Evolutionary conservation across 2,797 vertebrate species (phyloP).

Genomic region (Lepus oiostolus): DNA sequence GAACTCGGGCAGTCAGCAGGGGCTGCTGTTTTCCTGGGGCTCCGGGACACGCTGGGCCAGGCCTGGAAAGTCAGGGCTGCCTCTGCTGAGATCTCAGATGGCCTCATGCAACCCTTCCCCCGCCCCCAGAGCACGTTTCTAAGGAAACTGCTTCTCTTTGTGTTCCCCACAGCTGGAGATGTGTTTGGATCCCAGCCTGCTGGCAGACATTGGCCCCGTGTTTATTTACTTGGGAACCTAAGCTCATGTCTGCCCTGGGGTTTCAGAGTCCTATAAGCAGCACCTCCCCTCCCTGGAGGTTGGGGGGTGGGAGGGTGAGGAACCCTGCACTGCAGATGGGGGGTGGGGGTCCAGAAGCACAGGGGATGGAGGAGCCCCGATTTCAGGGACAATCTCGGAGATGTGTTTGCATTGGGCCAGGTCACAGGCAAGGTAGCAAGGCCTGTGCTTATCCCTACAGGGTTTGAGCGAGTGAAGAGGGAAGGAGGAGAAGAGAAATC

Average conservation of each 20-base stretch:
- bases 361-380: neutral
- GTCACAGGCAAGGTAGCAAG: neutral
- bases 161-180: constrained; percentile 72
- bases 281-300: no score
- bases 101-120: constrained; percentile 10
- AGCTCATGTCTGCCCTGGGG: neutral
- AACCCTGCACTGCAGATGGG: neutral
- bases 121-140: neutral
- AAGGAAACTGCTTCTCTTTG: constrained; percentile 61
- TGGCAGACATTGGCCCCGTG: constrained; percentile 37
- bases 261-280: neutral
- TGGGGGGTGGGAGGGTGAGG: neutral
- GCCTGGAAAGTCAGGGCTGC: neutral
- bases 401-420: neutral
- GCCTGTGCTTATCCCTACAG: neutral
- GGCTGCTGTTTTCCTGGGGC: rapidly evolving
- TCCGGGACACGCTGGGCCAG: neutral
- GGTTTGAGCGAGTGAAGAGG: neutral
- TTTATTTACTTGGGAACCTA: constrained; percentile 68
- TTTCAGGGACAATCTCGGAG: neutral
- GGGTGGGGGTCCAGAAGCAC: neutral
- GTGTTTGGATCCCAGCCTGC: constrained; percentile 45
- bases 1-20: neutral
- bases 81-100: constrained; percentile 8
- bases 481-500: no score